Percentiles rank a stretch among this genome's conserved stretches.
These are phyloP conservation scores for Cervus canadensis DNA, from an alignment of 2,113 vertebrate species.

Conservation along the genomic window DNA sequence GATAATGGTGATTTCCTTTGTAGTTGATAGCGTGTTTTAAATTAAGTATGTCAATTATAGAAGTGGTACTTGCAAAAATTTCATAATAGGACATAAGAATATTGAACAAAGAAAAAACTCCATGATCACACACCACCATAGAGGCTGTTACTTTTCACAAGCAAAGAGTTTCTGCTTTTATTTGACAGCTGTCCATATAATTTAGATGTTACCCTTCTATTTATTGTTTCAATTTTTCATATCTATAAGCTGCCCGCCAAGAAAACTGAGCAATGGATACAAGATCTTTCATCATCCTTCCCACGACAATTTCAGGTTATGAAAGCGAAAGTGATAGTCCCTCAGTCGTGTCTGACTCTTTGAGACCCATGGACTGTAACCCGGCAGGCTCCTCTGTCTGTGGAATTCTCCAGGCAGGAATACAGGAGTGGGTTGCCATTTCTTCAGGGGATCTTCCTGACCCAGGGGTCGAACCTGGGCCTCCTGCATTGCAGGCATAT, in stretches of 20 bases:
- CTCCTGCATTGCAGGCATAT: background rate
- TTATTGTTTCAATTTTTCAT: background rate
- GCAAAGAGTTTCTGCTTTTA: background rate
- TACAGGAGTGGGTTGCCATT: background rate
- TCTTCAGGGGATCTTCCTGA: background rate
- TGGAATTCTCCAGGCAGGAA: background rate
- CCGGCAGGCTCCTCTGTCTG: background rate
- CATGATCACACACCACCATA: background rate
- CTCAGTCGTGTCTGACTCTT: background rate
- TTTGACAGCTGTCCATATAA: background rate
- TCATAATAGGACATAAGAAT: background rate
- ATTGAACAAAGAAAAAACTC: background rate
- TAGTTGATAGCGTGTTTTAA: background rate
- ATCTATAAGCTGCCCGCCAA: background rate
- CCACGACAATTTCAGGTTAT: background rate
- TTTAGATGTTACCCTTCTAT: background rate
- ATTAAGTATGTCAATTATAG: background rate
- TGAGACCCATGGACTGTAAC: background rate
- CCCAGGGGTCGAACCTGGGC: background rate
- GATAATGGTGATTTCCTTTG: background rate
- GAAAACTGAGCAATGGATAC: background rate
- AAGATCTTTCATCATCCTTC: background rate
- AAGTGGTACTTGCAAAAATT: background rate
- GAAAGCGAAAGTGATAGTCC: fast-evolving
- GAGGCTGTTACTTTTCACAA: background rate